These are phyloP conservation scores for Apoderus coryli DNA, from an alignment of 2,888 invertebrate genomes.

Conservation along the genomic window DNA sequence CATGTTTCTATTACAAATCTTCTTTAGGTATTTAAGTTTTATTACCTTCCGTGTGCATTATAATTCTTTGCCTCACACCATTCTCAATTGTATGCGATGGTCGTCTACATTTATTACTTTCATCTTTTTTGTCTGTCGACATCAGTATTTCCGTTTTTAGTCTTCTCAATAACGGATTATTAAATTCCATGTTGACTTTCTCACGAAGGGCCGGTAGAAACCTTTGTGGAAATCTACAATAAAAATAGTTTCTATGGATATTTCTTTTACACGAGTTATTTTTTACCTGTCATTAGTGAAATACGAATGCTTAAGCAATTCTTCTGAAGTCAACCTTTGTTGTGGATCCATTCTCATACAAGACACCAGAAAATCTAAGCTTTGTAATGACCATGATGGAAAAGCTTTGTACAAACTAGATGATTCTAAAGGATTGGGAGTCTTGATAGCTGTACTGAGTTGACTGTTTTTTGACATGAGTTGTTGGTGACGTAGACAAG, in stretches of 20 bases:
- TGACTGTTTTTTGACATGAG: conserved; percentile 34
- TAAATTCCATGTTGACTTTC: conserved; percentile 47
- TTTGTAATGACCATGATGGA: conserved; percentile 31
- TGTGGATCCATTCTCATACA: conserved; percentile 51
- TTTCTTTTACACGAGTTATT: conserved; percentile 9
- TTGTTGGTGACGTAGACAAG: conserved; percentile 34
- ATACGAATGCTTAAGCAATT: conserved; percentile 48
- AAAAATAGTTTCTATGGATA: conserved; percentile 8
- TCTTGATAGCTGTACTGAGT: conserved; percentile 31
- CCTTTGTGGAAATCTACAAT: conserved; percentile 41
- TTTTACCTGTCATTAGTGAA: conserved; percentile 41
- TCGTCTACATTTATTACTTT: conserved; percentile 16
- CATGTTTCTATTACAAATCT: no score
- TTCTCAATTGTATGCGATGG: no score
- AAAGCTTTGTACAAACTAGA: conserved; percentile 29
- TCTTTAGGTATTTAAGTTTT: no score
- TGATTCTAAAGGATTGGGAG: conserved; percentile 15
- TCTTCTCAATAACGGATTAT: conserved; percentile 37
- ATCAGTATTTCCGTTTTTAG: conserved; percentile 29
- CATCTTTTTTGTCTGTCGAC: conserved; percentile 29
- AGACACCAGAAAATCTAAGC: conserved; percentile 33
- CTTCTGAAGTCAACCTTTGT: conserved; percentile 43
- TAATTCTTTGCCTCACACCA: no score
- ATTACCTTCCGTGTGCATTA: no score
- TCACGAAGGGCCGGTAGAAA: conserved; percentile 51